Percentiles rank a stretch among this genome's conserved stretches.
Evolutionary conservation across 2,888 invertebrate species (phyloP).

Genomic region (Callimorpha dominula): DNA sequence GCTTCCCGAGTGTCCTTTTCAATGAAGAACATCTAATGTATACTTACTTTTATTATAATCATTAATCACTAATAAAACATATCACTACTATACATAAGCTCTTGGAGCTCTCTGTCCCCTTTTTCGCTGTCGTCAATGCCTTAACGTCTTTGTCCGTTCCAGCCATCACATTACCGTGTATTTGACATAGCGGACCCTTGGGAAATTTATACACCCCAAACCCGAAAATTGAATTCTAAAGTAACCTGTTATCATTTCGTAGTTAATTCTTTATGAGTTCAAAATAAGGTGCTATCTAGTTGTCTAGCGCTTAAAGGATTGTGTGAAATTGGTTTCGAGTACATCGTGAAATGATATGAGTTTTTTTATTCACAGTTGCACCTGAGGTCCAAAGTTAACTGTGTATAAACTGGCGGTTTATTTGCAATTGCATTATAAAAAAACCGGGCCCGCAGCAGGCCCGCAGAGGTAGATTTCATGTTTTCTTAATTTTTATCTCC

Average conservation of each 20-base stretch:
- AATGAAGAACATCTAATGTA: too few relatives aligned
- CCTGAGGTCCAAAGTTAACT: not conserved
- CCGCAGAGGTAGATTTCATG: too few relatives aligned
- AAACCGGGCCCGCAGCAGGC: too few relatives aligned
- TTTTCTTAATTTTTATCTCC: too few relatives aligned
- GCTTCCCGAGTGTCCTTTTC: too few relatives aligned
- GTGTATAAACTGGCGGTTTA: not conserved
- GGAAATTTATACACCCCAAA: constrained; percentile 55
- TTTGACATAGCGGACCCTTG: constrained; percentile 52
- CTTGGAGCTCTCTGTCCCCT: not conserved
- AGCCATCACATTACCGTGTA: constrained; percentile 53
- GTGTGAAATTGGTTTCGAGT: constrained; percentile 26
- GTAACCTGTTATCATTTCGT: constrained; percentile 52
- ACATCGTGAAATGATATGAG: constrained; percentile 2
- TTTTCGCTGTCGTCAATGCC: constrained; percentile 10
- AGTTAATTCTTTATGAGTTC: constrained; percentile 50
- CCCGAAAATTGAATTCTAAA: constrained; percentile 59
- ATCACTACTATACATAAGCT: too few relatives aligned
- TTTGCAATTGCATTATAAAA: too few relatives aligned
- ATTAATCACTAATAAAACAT: too few relatives aligned
- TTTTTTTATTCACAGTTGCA: not conserved
- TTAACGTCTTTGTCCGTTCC: constrained; percentile 22
- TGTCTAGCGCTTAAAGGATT: constrained; percentile 31
- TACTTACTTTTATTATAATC: too few relatives aligned
- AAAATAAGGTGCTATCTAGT: constrained; percentile 43